Conservation (phyloP, 2,888 invertebrate genomes). For the Osmoderma eremita region DNA sequence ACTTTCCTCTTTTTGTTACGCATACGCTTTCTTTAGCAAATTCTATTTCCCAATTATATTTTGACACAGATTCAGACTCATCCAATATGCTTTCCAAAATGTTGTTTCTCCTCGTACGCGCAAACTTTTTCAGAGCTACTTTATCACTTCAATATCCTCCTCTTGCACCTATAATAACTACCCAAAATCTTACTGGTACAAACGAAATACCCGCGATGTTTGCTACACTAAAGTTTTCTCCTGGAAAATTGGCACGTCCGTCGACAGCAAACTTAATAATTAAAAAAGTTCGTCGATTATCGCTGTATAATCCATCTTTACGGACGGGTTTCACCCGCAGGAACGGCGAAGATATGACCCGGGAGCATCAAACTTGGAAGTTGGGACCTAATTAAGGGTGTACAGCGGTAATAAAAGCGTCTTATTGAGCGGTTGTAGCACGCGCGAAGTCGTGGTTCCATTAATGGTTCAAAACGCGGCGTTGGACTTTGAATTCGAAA, state of each 20-base stretch:
- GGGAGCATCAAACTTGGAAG: constrained; percentile 24
- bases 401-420: constrained; percentile 12
- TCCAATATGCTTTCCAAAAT: too few species aligned
- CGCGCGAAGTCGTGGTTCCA: background rate
- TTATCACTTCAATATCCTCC: too few species aligned
- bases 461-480: constrained; percentile 5
- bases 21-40: too few species aligned
- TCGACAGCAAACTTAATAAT: constrained; percentile 19
- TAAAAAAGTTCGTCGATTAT: constrained; percentile 32
- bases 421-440: background rate
- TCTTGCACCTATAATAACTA: too few species aligned
- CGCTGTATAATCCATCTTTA: constrained; percentile 27
- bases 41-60: too few species aligned
- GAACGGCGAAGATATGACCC: constrained; percentile 13
- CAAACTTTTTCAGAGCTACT: too few species aligned
- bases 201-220: too few species aligned
- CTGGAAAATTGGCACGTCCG: constrained; percentile 2
- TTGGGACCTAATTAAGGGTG: constrained; percentile 23
- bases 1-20: too few species aligned
- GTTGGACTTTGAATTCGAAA: background rate
- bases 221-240: background rate
- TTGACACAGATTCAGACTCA: too few species aligned
- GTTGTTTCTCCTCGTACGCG: too few species aligned
- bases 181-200: too few species aligned
- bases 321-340: background rate